Evolutionary conservation across 2,888 invertebrate species (phyloP).

Genomic region (Operophtera brumata): DNA sequence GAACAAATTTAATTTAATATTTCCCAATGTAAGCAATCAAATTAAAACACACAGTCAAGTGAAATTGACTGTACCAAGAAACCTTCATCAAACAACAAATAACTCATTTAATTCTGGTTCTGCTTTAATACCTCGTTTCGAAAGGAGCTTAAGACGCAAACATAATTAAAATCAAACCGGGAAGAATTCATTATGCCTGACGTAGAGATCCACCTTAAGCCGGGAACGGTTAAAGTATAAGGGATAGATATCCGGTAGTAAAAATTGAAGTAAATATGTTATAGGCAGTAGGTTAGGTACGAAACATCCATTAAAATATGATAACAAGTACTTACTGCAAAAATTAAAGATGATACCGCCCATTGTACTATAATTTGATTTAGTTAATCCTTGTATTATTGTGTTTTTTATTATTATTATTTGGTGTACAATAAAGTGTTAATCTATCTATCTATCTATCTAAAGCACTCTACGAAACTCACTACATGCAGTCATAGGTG

Average conservation of each 20-base stretch:
- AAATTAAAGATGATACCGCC: too few species aligned
- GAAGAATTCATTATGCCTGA: slow-evolving; percentile 47
- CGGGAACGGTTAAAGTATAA: neutral
- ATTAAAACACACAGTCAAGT: slow-evolving; percentile 11
- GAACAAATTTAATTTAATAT: neutral
- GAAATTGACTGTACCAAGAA: slow-evolving; percentile 10
- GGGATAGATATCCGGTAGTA: neutral
- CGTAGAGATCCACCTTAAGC: slow-evolving; percentile 39
- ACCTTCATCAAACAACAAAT: slow-evolving; percentile 26
- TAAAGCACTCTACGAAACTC: too few species aligned
- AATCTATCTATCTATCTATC: too few species aligned
- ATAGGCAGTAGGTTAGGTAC: too few species aligned
- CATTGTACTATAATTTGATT: too few species aligned
- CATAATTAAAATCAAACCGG: slow-evolving; percentile 48
- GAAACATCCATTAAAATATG: too few species aligned
- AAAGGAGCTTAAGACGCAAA: slow-evolving; percentile 30
- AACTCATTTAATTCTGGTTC: slow-evolving; percentile 25
- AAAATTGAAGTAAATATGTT: too few species aligned
- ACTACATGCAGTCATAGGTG: too few species aligned
- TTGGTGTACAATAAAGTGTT: too few species aligned
- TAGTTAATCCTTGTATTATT: too few species aligned
- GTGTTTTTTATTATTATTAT: too few species aligned
- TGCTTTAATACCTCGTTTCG: slow-evolving; percentile 28
- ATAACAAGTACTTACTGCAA: too few species aligned
- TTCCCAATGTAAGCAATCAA: slow-evolving; percentile 3